A percentile compares a stretch with the other conserved stretches of the same genome.
phyloP scores from a whole-genome alignment of 2,113 vertebrate genomes.

The Hemiprocne comata region DNA sequence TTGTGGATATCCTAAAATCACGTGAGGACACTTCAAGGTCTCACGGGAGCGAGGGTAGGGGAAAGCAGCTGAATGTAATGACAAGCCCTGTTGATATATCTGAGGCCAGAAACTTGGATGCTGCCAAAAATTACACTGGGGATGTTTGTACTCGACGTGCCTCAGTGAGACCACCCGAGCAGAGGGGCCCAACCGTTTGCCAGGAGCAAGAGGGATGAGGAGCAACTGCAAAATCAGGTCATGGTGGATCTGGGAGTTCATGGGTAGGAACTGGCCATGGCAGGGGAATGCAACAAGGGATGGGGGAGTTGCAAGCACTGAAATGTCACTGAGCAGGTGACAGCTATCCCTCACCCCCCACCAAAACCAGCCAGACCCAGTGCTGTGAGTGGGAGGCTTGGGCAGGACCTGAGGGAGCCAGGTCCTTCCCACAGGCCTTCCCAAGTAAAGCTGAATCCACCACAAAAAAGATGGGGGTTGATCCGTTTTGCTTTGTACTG shows the following conservation, averaged over 20 bases:
- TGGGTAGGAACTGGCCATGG: accelerated
- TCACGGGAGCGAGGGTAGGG: neutral
- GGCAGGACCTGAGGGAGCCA: neutral
- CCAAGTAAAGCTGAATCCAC: neutral
- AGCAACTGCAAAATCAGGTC: neutral
- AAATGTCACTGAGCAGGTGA: neutral
- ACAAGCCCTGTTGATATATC: neutral
- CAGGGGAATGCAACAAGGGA: neutral
- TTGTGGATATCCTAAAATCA: neutral
- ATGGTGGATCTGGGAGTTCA: neutral
- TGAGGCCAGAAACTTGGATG: neutral
- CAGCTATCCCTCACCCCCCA: neutral
- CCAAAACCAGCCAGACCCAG: neutral
- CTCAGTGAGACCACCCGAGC: neutral
- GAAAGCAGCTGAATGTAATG: neutral
- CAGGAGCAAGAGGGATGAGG: neutral
- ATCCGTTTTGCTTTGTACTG: neutral
- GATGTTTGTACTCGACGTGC: neutral
- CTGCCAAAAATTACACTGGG: neutral
- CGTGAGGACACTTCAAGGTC: neutral
- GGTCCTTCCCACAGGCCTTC: neutral
- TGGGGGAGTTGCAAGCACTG: neutral
- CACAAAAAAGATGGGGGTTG: neutral
- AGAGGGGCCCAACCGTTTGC: neutral
- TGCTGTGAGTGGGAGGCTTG: neutral